Evolutionary conservation across 2,797 vertebrate genomes (phyloP).

Genomic region (Huso huso): DNA sequence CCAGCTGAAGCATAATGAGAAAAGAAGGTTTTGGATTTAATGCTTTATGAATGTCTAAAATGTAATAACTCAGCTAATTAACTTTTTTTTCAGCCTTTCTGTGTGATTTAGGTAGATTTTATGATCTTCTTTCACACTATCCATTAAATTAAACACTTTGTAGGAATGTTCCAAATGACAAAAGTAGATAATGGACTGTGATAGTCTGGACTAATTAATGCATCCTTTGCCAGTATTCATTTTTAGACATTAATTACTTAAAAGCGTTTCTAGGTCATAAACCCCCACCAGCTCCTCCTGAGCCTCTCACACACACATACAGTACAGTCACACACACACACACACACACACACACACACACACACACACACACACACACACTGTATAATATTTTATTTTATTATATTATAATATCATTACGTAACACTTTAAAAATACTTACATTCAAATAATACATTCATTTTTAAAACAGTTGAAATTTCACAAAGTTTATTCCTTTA

Average conservation of each 20-base stretch:
- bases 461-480: too few relatives aligned
- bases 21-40: slow-evolving; percentile 47
- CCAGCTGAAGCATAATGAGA: slow-evolving; percentile 67
- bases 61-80: slow-evolving; percentile 90
- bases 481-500: too few relatives aligned
- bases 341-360: too few relatives aligned
- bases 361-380: too few relatives aligned
- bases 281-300: neutral
- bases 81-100: slow-evolving; percentile 64
- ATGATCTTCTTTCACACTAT: slow-evolving; percentile 68
- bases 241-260: slow-evolving; percentile 54
- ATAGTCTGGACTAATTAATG: slow-evolving; percentile 60
- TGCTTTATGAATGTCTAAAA: slow-evolving; percentile 43
- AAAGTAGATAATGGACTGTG: slow-evolving; percentile 44
- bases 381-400: too few relatives aligned
- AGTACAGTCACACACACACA: slow-evolving; percentile 8
- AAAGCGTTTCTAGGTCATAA: slow-evolving; percentile 60
- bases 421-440: too few relatives aligned
- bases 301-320: slow-evolving; percentile 10
- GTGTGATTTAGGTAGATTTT: slow-evolving; percentile 64
- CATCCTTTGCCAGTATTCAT: slow-evolving; percentile 57
- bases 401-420: too few relatives aligned
- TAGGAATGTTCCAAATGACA: slow-evolving; percentile 51
- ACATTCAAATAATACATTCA: too few relatives aligned
- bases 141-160: slow-evolving; percentile 61